phyloP scores from a whole-genome alignment of 2,888 invertebrate species.

The Folsomia candida region DNA sequence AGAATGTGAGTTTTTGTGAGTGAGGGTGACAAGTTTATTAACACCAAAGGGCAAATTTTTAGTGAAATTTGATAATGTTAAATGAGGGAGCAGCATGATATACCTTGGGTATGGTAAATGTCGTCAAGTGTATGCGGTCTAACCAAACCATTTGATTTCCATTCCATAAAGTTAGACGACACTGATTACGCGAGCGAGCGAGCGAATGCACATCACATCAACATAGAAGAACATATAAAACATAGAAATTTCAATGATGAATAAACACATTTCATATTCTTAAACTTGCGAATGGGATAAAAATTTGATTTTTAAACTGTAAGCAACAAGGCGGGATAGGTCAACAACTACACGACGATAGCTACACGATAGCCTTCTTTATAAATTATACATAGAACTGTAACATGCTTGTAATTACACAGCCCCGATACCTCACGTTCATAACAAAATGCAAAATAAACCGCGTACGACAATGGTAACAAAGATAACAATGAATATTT shows the following conservation, averaged over 20 bases:
- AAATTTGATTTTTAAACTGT: neutral
- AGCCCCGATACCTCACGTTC: too few relatives aligned
- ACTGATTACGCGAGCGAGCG: conserved; percentile 39
- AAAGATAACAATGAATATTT: too few relatives aligned
- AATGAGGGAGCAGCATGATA: conserved; percentile 25
- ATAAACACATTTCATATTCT: conserved; percentile 7
- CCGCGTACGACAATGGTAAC: too few relatives aligned
- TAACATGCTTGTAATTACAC: too few relatives aligned
- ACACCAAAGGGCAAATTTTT: neutral
- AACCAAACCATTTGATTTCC: conserved; percentile 50
- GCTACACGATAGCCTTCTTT: too few relatives aligned
- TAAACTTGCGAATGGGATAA: too few relatives aligned
- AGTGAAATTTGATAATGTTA: neutral
- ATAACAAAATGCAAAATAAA: too few relatives aligned
- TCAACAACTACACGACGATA: too few relatives aligned
- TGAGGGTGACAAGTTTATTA: neutral
- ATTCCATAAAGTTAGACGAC: conserved; percentile 50
- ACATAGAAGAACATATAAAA: conserved; percentile 9
- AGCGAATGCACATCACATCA: conserved; percentile 28
- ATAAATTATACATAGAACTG: too few relatives aligned
- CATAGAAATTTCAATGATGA: conserved; percentile 15
- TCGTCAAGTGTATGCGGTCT: conserved; percentile 50
- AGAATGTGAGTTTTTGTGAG: neutral
- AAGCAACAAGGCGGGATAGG: neutral
- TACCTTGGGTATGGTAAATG: conserved; percentile 50